Evolutionary conservation across 2,888 invertebrate species (phyloP), one percentile per base, ranked within the genome.

Genomic region (Eubasilissa splendida): DNA sequence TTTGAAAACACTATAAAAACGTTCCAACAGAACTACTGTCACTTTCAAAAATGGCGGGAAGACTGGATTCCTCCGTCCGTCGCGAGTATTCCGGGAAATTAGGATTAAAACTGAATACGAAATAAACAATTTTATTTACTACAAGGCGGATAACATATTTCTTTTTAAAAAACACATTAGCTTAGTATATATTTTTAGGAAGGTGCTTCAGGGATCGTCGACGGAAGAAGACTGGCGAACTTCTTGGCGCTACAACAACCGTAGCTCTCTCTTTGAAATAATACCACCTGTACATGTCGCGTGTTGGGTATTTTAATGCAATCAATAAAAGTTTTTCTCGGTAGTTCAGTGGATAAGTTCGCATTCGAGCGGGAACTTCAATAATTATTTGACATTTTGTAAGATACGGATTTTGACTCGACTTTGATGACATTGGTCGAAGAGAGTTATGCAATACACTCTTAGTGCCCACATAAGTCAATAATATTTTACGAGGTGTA

Each of bases 1-100:
- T 3, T 9, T 4, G 14, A 68, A 52, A 68, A 73, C 71, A 56
- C 53, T 31, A 56, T 33, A 31, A 56, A 73, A 73, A 56, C 54
- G 58, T n/a, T 33, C 8, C 71, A 56, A 56, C 56, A 33, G 22
- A 73, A 56, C 71, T 73, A 56, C 71, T 73, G 71, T 73, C 71
- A 73, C 71, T 73, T 73, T 73, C 33, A 12, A 11, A 73, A 73
- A 33, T 9, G 56, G 71, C 71, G 71, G 71, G 71, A 73, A 54
- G 4, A 70, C 52, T 53, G 22, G 53, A 42, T 63, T 31, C 4
- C 42, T 4, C 42, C 42, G 42, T 42, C 42, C 42, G 42, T 7
- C 42, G 42, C 42, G 42, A 4, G 42, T 42, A 42, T 1, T 42
- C 42, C 42, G 7, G 42, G 42, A 42, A 42, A 42, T 42, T 42